A percentile compares a stretch with the other conserved stretches of the same genome.
phyloP scores from a whole-genome alignment of 2,797 vertebrate species.

The Artibeus jamaicensis region DNA sequence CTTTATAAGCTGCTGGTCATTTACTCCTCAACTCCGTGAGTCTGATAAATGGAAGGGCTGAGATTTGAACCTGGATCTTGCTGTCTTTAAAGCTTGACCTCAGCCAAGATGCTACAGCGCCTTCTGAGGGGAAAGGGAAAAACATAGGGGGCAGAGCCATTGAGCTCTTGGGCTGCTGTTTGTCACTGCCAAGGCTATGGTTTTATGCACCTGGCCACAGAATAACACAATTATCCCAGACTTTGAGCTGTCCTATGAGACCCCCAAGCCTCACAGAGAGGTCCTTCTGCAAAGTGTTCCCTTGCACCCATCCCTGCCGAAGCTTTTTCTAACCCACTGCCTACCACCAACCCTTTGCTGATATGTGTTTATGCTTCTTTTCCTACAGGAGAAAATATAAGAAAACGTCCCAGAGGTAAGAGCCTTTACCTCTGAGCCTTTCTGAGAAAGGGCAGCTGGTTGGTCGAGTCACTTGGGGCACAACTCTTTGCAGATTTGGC shows the following conservation, averaged over 20 bases:
- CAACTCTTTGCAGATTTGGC: background rate
- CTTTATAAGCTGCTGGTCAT: background rate
- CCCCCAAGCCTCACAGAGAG: background rate
- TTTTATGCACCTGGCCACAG: background rate
- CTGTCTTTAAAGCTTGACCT: background rate
- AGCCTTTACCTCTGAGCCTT: no score
- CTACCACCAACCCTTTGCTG: conserved; percentile 45
- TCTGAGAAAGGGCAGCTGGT: conserved; percentile 58
- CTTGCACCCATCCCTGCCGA: background rate
- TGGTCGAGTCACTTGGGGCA: background rate
- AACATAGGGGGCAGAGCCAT: background rate
- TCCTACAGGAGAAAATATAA: conserved; percentile 97
- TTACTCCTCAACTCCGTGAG: background rate
- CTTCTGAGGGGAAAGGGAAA: background rate
- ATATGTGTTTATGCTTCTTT: conserved; percentile 83
- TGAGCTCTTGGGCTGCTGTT: background rate
- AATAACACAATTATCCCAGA: background rate
- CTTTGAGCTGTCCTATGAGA: background rate
- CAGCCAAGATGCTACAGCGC: background rate
- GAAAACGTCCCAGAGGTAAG: conserved; percentile 99
- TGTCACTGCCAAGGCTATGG: background rate
- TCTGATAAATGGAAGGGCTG: background rate
- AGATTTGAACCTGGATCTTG: background rate
- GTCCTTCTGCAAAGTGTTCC: background rate
- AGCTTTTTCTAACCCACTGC: background rate